Evolutionary conservation across 2,888 invertebrate species (phyloP), one percentile per base, ranked within the genome.

Genomic region (Limnephilus lunatus): DNA sequence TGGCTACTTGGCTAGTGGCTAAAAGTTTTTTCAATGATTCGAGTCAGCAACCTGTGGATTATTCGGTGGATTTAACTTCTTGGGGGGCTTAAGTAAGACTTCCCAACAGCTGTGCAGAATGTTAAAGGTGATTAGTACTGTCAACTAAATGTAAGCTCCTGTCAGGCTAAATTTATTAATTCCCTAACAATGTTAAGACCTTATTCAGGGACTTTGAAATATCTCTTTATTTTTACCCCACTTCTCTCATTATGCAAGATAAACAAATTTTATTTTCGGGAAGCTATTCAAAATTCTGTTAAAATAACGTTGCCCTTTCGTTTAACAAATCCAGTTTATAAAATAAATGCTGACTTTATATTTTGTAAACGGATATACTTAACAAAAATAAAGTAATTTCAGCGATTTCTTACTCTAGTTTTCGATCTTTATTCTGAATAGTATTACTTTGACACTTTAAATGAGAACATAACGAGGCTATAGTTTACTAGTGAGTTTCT

Each of bases 11-110:
- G 35, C 35, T 32, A 85, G 85, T 44, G 85, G 48, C 68, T 68
- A 19, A 32, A 91, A 87, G n/a, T 80, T 87, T 87, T 91, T 91
- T 91, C 91, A 91, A 87, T 91, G 82, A 91, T 87, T 39, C 81
- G 81, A 91, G 91, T 91, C 91, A 91, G 81, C 91, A 91, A 91
- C 91, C 87, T 91, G 91, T 91, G 87, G 91, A 91, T 91, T 91
- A 91, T 87, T 53, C 81, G 44, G 86, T 30, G 91, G 91, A 91
- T 91, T 91, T 91, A 91, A 91, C 87, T 87, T 91, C 91, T 87
- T 81, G 32, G 44, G 90, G 19, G 31, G 90, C 90, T 90, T 90
- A 90, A 90, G 53, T 39, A 44, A 85, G 85, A 87, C 39, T 87
- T 81, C 39, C 91, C 44, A 87, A 39, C 91, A 91, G 91, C 86